These are phyloP conservation scores for Marmota monax DNA, from an alignment of 2,113 vertebrate genomes.

Conservation along the genomic window DNA sequence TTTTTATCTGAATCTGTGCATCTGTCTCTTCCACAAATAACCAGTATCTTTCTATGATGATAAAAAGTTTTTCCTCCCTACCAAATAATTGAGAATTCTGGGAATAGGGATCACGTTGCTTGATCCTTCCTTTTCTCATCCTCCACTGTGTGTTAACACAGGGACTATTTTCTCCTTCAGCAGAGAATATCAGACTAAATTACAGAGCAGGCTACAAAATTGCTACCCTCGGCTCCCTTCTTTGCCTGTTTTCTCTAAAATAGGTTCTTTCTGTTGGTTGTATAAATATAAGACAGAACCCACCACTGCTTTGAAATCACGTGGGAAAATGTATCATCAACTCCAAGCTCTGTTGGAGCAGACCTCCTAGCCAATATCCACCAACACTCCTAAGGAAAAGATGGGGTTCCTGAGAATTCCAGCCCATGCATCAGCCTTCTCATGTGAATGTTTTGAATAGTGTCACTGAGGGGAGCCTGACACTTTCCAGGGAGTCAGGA, in stretches of 20 bases:
- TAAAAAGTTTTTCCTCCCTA: slow-evolving; percentile 53
- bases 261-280: slow-evolving; percentile 74
- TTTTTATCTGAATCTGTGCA: neutral
- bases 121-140: slow-evolving; percentile 48
- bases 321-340: slow-evolving; percentile 14
- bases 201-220: slow-evolving; percentile 80
- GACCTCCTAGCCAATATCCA: slow-evolving; percentile 39
- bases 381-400: neutral
- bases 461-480: neutral
- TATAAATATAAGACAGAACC: slow-evolving; percentile 78
- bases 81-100: slow-evolving; percentile 62
- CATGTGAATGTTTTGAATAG: neutral
- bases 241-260: slow-evolving; percentile 83
- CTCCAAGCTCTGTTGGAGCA: neutral
- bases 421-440: neutral
- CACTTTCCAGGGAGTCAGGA: neutral
- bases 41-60: slow-evolving; percentile 33
- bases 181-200: slow-evolving; percentile 78
- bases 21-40: slow-evolving; percentile 49
- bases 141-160: slow-evolving; percentile 73
- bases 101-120: slow-evolving; percentile 25
- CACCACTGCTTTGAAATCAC: slow-evolving; percentile 70
- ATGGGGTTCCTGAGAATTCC: slow-evolving; percentile 20
- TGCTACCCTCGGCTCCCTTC: slow-evolving; percentile 78
- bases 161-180: slow-evolving; percentile 75